These are phyloP conservation scores for Muschampia plurimacula DNA, from an alignment of 2,888 invertebrate species.

Conservation along the genomic window DNA sequence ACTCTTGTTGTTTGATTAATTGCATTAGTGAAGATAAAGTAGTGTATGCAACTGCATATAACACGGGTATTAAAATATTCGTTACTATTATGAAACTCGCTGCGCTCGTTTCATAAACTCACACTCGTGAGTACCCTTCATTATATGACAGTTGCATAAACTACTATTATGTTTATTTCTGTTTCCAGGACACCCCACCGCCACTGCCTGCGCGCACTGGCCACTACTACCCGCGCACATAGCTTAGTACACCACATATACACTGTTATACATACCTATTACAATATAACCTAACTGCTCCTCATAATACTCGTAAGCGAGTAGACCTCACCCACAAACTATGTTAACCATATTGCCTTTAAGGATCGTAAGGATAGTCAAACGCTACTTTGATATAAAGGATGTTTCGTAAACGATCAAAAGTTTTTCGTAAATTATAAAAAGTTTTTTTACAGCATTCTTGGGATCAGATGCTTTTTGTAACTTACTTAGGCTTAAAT, in stretches of 20 bases:
- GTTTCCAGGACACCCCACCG: conserved; percentile 77
- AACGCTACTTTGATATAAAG: neutral
- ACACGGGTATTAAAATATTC: too few relatives aligned
- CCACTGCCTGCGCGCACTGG: conserved; percentile 81
- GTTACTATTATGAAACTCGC: too few relatives aligned
- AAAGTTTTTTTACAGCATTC: neutral
- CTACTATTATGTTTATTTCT: conserved; percentile 4
- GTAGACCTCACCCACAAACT: neutral
- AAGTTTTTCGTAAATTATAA: neutral
- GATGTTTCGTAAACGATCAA: neutral
- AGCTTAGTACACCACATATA: conserved; percentile 50
- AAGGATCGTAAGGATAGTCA: conserved; percentile 14
- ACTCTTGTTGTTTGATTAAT: too few relatives aligned
- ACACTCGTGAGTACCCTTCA: too few relatives aligned
- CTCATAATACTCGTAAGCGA: neutral
- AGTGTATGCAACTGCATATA: too few relatives aligned
- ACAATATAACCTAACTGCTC: neutral
- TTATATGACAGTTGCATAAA: too few relatives aligned
- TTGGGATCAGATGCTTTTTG: too few relatives aligned
- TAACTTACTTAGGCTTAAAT: too few relatives aligned
- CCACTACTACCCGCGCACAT: conserved; percentile 79
- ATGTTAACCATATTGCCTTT: conserved; percentile 26
- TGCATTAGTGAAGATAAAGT: too few relatives aligned
- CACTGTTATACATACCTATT: conserved; percentile 16
- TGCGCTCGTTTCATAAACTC: too few relatives aligned